phyloP scores from a whole-genome alignment of 2,797 vertebrate species.

The Gambusia yucatana region DNA sequence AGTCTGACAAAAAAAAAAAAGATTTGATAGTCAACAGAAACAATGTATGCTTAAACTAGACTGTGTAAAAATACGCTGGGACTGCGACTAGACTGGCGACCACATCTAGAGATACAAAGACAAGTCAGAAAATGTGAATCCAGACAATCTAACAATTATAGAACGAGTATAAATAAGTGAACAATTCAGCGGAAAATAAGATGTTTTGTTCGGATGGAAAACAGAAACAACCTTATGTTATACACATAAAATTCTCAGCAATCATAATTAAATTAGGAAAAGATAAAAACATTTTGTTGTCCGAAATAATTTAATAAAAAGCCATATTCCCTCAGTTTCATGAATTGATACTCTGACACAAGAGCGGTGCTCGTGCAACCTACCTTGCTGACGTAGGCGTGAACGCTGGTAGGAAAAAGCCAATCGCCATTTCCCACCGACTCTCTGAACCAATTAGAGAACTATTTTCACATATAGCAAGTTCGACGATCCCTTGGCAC shows the following conservation, averaged over 20 bases:
- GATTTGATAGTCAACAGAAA: neutral
- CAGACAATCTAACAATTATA: neutral
- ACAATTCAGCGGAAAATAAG: neutral
- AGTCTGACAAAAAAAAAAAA: no score
- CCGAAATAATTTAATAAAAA: neutral
- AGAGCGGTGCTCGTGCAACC: constrained; percentile 56
- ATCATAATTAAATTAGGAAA: neutral
- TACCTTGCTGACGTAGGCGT: constrained; percentile 34
- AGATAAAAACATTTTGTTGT: neutral
- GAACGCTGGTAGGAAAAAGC: neutral
- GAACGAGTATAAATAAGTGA: neutral
- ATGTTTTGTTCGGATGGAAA: neutral
- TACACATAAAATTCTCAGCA: neutral
- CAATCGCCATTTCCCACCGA: constrained; percentile 34
- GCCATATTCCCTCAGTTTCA: neutral
- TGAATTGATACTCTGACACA: neutral
- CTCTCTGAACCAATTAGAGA: constrained; percentile 45
- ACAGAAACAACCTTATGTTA: neutral
- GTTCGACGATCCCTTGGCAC: constrained; percentile 59
- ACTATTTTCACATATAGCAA: constrained; percentile 10
- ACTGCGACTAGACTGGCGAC: neutral
- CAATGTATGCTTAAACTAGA: neutral
- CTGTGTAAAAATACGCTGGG: neutral
- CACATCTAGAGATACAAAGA: neutral
- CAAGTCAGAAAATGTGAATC: neutral